These are phyloP conservation scores for Myotis davidii DNA, from an alignment of 2,113 vertebrate genomes.

Conservation along the genomic window DNA sequence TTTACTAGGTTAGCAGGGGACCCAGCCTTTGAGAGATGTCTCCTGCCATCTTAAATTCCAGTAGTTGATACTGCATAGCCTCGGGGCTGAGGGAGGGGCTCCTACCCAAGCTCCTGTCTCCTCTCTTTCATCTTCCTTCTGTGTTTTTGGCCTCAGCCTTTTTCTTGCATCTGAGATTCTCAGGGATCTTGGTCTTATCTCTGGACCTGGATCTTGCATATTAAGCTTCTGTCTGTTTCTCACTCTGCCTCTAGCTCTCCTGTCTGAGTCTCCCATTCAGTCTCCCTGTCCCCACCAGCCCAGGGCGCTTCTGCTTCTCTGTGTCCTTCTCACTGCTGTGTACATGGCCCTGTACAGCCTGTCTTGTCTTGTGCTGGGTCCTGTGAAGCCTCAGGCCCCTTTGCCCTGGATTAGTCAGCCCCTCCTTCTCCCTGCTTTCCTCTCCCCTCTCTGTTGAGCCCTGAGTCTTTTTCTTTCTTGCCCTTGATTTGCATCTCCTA, in stretches of 20 bases:
- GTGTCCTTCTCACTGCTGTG: not conserved
- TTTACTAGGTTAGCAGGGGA: not conserved
- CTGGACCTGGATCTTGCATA: not conserved
- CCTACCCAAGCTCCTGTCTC: not conserved
- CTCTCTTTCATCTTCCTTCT: not conserved
- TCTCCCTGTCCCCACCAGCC: not conserved
- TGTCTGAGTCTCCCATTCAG: not conserved
- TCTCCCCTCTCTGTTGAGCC: not conserved
- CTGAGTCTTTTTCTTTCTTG: constrained; percentile 27
- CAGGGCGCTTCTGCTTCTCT: not conserved
- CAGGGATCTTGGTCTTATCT: not conserved
- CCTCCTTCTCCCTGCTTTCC: not conserved
- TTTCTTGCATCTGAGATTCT: not conserved
- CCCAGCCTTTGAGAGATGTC: not conserved
- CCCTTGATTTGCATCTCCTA: not conserved
- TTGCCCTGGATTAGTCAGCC: not conserved
- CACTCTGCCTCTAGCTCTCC: not conserved
- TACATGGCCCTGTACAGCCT: not conserved
- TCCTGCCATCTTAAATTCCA: not conserved
- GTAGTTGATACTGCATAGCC: not conserved
- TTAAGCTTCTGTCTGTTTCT: not conserved
- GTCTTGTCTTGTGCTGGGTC: not conserved
- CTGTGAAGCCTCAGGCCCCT: not conserved
- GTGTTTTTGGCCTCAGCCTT: not conserved
- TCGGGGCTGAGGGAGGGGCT: not conserved